phyloP scores from a whole-genome alignment of 35 echinoderm and acorn worm species.

The Holothuria glaberrima region DNA sequence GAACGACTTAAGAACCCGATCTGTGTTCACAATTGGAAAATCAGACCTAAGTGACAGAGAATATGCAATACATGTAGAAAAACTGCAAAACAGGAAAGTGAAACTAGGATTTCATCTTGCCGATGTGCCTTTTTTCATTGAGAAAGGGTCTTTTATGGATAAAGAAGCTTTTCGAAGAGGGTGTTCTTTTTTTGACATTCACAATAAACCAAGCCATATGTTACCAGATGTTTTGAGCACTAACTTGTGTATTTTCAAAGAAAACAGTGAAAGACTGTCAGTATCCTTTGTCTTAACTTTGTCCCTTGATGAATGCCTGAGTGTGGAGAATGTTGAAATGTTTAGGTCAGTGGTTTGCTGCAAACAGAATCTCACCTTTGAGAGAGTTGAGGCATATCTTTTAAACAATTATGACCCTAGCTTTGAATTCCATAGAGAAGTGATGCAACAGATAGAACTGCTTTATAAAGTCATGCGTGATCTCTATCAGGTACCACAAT shows the following conservation, averaged over 20 bases:
- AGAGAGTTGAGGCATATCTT: conserved; percentile 61
- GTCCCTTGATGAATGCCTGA: neutral
- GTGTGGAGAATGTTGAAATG: neutral
- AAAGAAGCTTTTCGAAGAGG: conserved; percentile 66
- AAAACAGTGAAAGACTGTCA: neutral
- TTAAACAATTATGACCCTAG: neutral
- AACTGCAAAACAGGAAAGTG: neutral
- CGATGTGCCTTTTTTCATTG: conserved; percentile 87
- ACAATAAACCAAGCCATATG: conserved; percentile 78
- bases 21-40: conserved; percentile 83
- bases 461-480: neutral
- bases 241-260: conserved; percentile 71
- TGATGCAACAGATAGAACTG: conserved; percentile 2
- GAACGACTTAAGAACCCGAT: conserved; percentile 41
- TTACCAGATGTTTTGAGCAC: conserved; percentile 62
- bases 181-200: conserved; percentile 69
- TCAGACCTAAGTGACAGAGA: conserved; percentile 67
- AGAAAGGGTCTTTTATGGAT: conserved; percentile 54
- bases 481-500: neutral
- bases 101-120: conserved; percentile 85
- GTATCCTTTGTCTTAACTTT: conserved; percentile 3
- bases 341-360: neutral
- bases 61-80: conserved; percentile 75
- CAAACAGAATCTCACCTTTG: neutral
- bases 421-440: neutral